Evolutionary conservation across 2,797 vertebrate species (phyloP).

Genomic region (Pseudopleuronectes americanus): DNA sequence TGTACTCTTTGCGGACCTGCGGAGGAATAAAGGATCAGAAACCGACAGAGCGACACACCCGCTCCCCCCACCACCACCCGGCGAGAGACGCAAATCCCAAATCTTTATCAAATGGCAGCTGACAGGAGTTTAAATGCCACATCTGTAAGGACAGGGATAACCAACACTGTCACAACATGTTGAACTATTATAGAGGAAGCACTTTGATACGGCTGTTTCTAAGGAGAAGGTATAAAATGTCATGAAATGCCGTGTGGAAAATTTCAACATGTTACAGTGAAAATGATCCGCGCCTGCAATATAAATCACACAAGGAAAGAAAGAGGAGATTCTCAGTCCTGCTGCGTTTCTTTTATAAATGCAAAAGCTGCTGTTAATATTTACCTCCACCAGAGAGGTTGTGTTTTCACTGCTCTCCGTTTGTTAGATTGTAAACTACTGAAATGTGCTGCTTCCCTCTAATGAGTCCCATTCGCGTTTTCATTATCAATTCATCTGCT

Average conservation of each 20-base stretch:
- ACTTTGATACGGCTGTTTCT: slow-evolving; percentile 7
- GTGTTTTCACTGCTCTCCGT: too few relatives aligned
- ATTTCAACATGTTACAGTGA: slow-evolving; percentile 1
- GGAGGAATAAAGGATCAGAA: slow-evolving; percentile 48
- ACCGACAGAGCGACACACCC: slow-evolving; percentile 5
- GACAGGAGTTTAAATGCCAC: slow-evolving; percentile 67
- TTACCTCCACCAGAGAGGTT: too few relatives aligned
- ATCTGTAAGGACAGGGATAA: slow-evolving; percentile 39
- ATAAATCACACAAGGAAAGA: slow-evolving; percentile 15
- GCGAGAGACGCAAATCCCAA: slow-evolving; percentile 48
- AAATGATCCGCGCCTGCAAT: neutral
- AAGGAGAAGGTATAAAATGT: slow-evolving; percentile 21
- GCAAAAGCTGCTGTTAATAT: neutral
- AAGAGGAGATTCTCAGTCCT: neutral
- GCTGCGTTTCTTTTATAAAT: neutral
- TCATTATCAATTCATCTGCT: too few relatives aligned
- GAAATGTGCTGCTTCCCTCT: too few relatives aligned
- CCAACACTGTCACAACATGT: slow-evolving; percentile 29
- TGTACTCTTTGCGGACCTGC: slow-evolving; percentile 97
- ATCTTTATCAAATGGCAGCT: slow-evolving; percentile 71
- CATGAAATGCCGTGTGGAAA: neutral
- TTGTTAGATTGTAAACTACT: too few relatives aligned
- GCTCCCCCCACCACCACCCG: neutral
- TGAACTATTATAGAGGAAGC: slow-evolving; percentile 20
- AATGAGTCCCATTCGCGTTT: too few relatives aligned